Base-by-base conservation (phyloP, 2,888 invertebrate species). In the Dryobotodes eremita region DNA sequence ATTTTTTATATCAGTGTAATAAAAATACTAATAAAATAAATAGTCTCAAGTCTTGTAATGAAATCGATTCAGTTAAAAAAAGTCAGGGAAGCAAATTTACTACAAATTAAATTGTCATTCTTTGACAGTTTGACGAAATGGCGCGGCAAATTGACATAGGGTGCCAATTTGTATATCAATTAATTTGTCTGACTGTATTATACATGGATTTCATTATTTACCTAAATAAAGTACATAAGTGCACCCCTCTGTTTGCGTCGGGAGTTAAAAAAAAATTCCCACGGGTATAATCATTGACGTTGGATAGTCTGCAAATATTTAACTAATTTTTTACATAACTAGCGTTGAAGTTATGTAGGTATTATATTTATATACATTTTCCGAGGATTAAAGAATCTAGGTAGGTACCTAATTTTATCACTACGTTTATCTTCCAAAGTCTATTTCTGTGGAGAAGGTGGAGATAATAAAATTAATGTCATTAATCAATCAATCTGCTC, bases 1-100 rank as follows among this genome's bases (percentile, higher is more conserved):
- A 66, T 71, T 76, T 80, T 86, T 89, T 78, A 85, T 81, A 88
- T 68, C 65, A n/a, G 17, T 26, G 13, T 53, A 79, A 80, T 86
- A 86, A 80, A 84, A 68, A 76, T 31, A 55, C 31, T 31, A 76
- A 74, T 80, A 73, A 75, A 82, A 78, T 80, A 36, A 73, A 64
- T 61, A 61, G n/a, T 64, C 3, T 23, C 23, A 57, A 65, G 20
- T 13, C 26, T 69, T 61, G 68, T 76, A 61, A 69, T 72, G 2
- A 46, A 66, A 73, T 66, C 15, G 15, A 23, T 36, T 10, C 10
- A 42, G 42, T 42, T 42, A 42, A 42, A 42, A 36, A 42, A 42
- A 6, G 42, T 42, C 42, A 42, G 42, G 5, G 42, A 42, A 42
- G 42, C 42, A 42, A 5, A 42, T 42, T 42, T 42, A 42, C 42